Percentiles rank a stretch among this genome's conserved stretches.
phyloP scores from a whole-genome alignment of 1,140 invertebrate species.

The Lucilia cuprina region DNA sequence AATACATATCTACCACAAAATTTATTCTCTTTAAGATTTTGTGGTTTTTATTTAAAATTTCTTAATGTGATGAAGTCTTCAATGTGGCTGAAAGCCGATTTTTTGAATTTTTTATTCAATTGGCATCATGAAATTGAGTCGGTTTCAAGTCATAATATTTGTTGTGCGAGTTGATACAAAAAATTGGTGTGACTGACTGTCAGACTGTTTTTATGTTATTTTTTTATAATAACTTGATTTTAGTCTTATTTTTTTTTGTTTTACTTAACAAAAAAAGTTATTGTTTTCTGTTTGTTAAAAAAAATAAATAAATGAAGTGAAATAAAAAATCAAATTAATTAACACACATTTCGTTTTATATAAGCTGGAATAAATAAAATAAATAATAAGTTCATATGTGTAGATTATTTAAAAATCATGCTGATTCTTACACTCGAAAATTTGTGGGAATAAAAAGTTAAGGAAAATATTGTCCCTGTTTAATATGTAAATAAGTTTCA shows the following conservation, averaged over 20 bases:
- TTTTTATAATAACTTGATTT: neutral
- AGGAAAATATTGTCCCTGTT: too few relatives aligned
- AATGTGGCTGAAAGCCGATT: too few relatives aligned
- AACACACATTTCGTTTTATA: constrained; percentile 7
- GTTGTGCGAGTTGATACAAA: neutral
- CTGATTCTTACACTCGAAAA: neutral
- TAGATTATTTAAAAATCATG: neutral
- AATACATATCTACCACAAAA: too few relatives aligned
- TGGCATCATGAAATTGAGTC: too few relatives aligned
- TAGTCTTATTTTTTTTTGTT: neutral
- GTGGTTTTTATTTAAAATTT: too few relatives aligned
- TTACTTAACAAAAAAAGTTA: neutral
- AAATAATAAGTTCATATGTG: neutral
- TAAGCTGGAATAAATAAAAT: neutral
- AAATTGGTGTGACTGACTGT: neutral
- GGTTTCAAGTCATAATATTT: neutral
- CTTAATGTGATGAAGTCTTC: too few relatives aligned
- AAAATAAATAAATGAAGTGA: neutral
- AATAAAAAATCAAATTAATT: constrained; percentile 14
- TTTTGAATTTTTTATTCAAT: too few relatives aligned
- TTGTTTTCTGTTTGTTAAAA: neutral
- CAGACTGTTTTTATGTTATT: neutral
- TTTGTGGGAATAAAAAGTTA: too few relatives aligned
- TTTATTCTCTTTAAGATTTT: too few relatives aligned
- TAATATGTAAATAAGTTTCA: too few relatives aligned